Evolutionary conservation across 2,113 vertebrate genomes (phyloP).

Genomic region (Podiceps cristatus): DNA sequence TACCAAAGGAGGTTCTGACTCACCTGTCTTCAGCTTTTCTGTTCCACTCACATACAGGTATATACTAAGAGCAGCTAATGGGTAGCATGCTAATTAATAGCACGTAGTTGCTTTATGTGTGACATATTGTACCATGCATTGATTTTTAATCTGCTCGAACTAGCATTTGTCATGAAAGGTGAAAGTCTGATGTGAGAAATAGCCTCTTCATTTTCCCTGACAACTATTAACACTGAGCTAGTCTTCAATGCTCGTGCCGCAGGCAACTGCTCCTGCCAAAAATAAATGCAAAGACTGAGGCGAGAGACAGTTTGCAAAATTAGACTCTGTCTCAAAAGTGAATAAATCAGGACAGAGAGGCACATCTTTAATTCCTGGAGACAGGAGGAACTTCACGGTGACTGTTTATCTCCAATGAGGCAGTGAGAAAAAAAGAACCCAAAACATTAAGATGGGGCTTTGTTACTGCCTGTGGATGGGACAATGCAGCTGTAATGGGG

Average conservation of each 20-base stretch:
- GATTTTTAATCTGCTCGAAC: slow-evolving; percentile 71
- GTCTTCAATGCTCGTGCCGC: background rate
- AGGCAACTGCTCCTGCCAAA: slow-evolving; percentile 31
- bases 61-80: slow-evolving; percentile 33
- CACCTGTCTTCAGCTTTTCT: background rate
- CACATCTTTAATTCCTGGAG: background rate
- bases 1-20: background rate
- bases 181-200: slow-evolving; percentile 58
- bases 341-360: slow-evolving; percentile 16
- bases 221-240: slow-evolving; percentile 53
- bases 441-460: background rate
- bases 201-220: slow-evolving; percentile 66
- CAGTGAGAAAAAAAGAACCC: background rate
- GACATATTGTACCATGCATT: slow-evolving; percentile 61
- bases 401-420: background rate
- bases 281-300: slow-evolving; percentile 20
- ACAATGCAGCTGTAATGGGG: background rate
- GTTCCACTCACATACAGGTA: background rate
- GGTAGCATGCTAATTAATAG: slow-evolving; percentile 51
- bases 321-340: slow-evolving; percentile 37
- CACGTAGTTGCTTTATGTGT: slow-evolving; percentile 35
- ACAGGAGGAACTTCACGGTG: background rate
- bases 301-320: background rate
- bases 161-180: slow-evolving; percentile 56
- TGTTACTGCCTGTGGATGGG: background rate